These are phyloP conservation scores for Piscicola geometra DNA, from an alignment of 2,888 invertebrate genomes.

Conservation along the genomic window DNA sequence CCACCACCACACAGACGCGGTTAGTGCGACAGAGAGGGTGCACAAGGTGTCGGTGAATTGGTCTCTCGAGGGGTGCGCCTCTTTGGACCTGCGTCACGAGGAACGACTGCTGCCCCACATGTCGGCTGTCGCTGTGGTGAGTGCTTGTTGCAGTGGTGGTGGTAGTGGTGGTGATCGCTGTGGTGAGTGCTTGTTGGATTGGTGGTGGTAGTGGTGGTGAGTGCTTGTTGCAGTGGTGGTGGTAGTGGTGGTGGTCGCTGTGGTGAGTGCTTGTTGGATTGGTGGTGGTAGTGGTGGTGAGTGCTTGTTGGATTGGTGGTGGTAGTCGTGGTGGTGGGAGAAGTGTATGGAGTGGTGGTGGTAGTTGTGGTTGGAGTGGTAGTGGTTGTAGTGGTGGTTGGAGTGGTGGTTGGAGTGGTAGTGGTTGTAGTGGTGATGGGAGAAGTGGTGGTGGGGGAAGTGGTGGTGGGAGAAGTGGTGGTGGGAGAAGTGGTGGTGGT, in stretches of 20 bases:
- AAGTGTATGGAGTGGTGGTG: no score
- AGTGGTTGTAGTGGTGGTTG: no score
- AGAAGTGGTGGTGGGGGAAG: no score
- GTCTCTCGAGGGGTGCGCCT: conserved; percentile 46
- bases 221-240: neutral
- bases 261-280: no score
- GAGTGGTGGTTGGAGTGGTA: no score
- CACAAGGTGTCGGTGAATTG: conserved; percentile 46
- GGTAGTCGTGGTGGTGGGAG: no score
- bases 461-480: no score
- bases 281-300: neutral
- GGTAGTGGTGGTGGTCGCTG: neutral
- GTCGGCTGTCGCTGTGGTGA: conserved; percentile 45
- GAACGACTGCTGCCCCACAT: conserved; percentile 42
- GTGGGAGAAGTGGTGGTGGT: no score
- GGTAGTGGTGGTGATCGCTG: neutral
- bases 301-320: no score
- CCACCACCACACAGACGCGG: conserved; percentile 9
- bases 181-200: neutral
- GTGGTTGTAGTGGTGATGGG: no score
- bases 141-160: neutral
- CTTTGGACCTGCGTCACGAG: conserved; percentile 39
- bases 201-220: neutral
- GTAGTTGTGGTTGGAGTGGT: no score
- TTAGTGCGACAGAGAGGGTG: conserved; percentile 20